These are phyloP conservation scores for Marmota flaviventris DNA, from an alignment of 2,113 vertebrate species.

Conservation along the genomic window DNA sequence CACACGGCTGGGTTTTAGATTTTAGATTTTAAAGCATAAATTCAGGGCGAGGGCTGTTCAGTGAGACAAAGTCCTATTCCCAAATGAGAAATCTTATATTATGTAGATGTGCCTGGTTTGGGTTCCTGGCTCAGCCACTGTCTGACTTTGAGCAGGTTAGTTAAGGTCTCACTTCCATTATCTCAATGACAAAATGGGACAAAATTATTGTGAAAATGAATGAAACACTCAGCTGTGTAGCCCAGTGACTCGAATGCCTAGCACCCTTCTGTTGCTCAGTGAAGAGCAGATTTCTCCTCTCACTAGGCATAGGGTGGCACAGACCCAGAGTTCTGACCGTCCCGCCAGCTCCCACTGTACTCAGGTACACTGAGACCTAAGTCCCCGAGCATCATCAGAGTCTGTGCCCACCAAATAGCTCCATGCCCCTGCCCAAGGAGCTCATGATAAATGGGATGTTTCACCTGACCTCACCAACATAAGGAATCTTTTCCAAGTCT, in stretches of 20 bases:
- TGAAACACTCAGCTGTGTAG: neutral
- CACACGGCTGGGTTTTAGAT: neutral
- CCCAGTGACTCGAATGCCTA: neutral
- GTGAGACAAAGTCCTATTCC: neutral
- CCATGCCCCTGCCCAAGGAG: too few species aligned
- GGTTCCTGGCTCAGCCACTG: neutral
- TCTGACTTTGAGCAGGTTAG: neutral
- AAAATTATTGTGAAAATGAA: neutral
- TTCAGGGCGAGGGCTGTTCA: neutral
- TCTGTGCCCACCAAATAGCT: neutral
- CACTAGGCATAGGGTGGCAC: neutral
- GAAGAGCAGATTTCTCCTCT: neutral
- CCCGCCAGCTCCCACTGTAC: neutral
- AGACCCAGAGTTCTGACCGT: neutral
- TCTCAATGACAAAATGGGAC: neutral
- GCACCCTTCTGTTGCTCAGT: neutral
- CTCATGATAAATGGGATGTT: neutral
- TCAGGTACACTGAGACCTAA: neutral
- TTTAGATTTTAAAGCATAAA: neutral
- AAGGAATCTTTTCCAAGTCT: neutral
- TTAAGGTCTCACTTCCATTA: neutral
- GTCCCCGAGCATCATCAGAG: rapidly evolving
- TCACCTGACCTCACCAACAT: neutral
- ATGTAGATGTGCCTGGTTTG: too few species aligned
- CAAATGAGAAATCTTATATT: neutral